phyloP scores from a whole-genome alignment of 2,888 invertebrate species.

The Linnaemya vulpina region DNA sequence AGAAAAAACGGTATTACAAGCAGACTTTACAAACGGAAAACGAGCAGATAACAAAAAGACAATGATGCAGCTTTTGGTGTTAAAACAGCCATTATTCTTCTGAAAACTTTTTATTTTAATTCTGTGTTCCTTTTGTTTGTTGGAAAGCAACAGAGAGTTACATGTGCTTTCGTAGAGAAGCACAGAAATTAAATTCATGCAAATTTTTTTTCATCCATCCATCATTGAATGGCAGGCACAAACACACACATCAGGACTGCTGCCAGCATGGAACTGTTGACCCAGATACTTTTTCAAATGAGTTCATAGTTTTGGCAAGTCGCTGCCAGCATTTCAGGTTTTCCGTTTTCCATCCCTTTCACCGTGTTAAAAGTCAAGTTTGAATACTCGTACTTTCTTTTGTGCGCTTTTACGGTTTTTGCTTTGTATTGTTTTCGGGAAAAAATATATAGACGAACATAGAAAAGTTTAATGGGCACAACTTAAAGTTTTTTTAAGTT shows the following conservation, averaged over 20 bases:
- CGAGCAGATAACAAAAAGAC: constrained; percentile 15
- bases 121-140: neutral
- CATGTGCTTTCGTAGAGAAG: constrained; percentile 1
- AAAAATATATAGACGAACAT: constrained; percentile 19
- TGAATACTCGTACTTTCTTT: constrained; percentile 35
- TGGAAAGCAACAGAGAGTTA: constrained; percentile 35
- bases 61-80: too few species aligned
- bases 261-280: constrained; percentile 58
- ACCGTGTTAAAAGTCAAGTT: constrained; percentile 57
- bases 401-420: neutral
- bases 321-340: constrained; percentile 43
- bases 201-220: neutral
- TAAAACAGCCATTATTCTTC: constrained; percentile 32
- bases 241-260: constrained; percentile 20
- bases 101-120: constrained; percentile 32
- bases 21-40: constrained; percentile 16
- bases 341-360: constrained; percentile 31
- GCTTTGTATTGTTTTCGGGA: neutral
- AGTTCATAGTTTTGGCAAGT: constrained; percentile 60
- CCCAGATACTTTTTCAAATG: constrained; percentile 63
- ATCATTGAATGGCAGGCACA: constrained; percentile 19
- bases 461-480: constrained; percentile 19
- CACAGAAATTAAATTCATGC: constrained; percentile 14
- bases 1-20: neutral
- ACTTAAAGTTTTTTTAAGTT: constrained; percentile 7